phyloP scores from a whole-genome alignment of 2,888 invertebrate species.

The Dasypogon diadema region DNA sequence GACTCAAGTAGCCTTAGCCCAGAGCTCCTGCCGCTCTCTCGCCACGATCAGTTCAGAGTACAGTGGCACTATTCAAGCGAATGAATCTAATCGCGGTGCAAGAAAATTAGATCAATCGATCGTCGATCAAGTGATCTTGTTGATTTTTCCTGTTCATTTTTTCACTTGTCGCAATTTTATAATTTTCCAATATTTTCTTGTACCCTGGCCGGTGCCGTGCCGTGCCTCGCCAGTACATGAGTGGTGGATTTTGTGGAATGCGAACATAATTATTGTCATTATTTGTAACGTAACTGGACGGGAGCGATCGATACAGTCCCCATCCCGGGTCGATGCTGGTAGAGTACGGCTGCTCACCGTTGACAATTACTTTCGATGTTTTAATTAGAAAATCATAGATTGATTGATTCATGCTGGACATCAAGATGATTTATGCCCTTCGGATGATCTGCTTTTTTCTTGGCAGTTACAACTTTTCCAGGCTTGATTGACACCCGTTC shows the following conservation, averaged over 20 bases:
- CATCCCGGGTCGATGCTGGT: background rate
- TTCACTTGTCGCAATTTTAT: slow-evolving; percentile 11
- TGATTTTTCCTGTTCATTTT: slow-evolving; percentile 20
- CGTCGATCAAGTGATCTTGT: slow-evolving; percentile 38
- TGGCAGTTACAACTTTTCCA: slow-evolving; percentile 1
- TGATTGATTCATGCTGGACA: slow-evolving; percentile 46
- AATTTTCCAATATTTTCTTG: slow-evolving; percentile 34
- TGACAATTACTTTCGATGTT: slow-evolving; percentile 47
- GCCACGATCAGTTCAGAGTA: background rate
- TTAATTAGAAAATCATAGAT: slow-evolving; percentile 26
- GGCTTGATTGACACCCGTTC: slow-evolving; percentile 4
- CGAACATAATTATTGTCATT: slow-evolving; percentile 42
- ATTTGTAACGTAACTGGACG: slow-evolving; percentile 17
- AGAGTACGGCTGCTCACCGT: slow-evolving; percentile 22
- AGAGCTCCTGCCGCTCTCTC: too few relatives aligned
- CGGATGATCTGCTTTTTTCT: slow-evolving; percentile 28
- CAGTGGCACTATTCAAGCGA: background rate
- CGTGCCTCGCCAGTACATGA: slow-evolving; percentile 6
- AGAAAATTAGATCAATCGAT: slow-evolving; percentile 48
- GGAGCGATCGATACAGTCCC: background rate
- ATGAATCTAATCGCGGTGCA: slow-evolving; percentile 20
- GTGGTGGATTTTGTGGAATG: slow-evolving; percentile 32
- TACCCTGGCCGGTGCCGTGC: slow-evolving; percentile 6
- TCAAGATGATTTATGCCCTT: slow-evolving; percentile 39
- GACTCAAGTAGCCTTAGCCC: background rate